phyloP scores from a whole-genome alignment of 2,797 vertebrate species.

The Platalea minor region DNA sequence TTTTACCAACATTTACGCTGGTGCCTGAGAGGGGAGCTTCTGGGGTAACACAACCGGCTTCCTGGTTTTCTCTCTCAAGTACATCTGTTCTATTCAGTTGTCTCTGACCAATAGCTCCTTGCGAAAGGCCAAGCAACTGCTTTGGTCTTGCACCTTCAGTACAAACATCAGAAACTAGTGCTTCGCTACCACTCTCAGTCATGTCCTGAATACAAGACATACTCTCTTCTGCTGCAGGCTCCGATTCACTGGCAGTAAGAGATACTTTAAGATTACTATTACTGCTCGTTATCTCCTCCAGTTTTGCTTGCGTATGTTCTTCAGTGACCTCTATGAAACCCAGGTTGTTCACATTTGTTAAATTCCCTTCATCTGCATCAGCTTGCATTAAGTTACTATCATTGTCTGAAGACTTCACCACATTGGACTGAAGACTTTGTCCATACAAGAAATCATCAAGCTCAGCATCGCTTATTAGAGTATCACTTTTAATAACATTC shows the following conservation, averaged over 20 bases:
- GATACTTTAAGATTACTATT: not conserved
- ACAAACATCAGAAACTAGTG: conserved; percentile 26
- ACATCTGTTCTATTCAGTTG: not conserved
- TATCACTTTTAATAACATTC: conserved; percentile 72
- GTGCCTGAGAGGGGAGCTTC: not conserved
- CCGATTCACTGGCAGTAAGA: not conserved
- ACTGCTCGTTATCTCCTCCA: not conserved
- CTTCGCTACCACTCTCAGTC: conserved; percentile 17
- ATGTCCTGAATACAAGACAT: not conserved
- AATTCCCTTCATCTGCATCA: not conserved
- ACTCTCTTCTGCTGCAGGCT: conserved; percentile 1
- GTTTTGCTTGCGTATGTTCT: not conserved
- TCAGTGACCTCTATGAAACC: not conserved
- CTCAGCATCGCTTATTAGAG: conserved; percentile 89
- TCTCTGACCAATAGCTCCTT: conserved; percentile 56
- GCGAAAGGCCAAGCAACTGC: conserved; percentile 74
- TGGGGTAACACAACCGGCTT: not conserved
- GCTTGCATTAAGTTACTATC: not conserved
- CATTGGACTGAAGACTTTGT: conserved; percentile 70
- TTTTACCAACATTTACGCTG: not conserved
- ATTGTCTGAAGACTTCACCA: conserved; percentile 28
- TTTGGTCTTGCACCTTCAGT: conserved; percentile 88
- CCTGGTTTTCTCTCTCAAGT: conserved; percentile 9
- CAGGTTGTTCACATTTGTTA: not conserved
- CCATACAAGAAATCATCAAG: conserved; percentile 89